Conservation (phyloP, 1,140 invertebrate species). For the Drosophila nigrodunni region DNA sequence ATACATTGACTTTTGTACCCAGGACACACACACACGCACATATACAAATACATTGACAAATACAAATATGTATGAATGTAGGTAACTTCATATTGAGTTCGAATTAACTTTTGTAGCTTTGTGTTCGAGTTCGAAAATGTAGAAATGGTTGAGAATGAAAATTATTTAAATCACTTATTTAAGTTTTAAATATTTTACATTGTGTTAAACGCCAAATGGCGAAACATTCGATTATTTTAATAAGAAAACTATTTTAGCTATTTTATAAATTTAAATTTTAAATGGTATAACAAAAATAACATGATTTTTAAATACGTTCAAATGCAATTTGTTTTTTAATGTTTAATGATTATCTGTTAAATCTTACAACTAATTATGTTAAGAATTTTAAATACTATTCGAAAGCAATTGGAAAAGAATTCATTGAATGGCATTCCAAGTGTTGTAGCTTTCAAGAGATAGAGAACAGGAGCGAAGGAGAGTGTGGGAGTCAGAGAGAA, state of each 20-base stretch:
- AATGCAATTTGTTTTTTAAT: constrained; percentile 77
- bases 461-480: constrained; percentile 16
- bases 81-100: constrained; percentile 26
- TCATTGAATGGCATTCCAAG: constrained; percentile 70
- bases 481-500: constrained; percentile 41
- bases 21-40: constrained; percentile 41
- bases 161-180: constrained; percentile 42
- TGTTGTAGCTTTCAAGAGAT: constrained; percentile 41
- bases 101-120: constrained; percentile 9
- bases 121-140: constrained; percentile 27
- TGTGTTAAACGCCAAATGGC: background rate
- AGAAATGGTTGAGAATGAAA: constrained; percentile 24
- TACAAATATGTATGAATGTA: constrained; percentile 40
- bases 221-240: constrained; percentile 25
- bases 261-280: constrained; percentile 43
- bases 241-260: constrained; percentile 73
- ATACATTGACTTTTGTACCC: constrained; percentile 64
- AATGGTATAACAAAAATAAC: constrained; percentile 50
- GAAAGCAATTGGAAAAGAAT: constrained; percentile 47
- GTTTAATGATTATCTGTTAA: constrained; percentile 26
- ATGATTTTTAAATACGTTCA: constrained; percentile 65
- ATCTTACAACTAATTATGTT: constrained; percentile 67
- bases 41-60: constrained; percentile 68
- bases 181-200: constrained; percentile 35
- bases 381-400: constrained; percentile 40